Evolutionary conservation across 2,888 invertebrate species (phyloP), one percentile per base, ranked within the genome.

Genomic region (Nineta flava): DNA sequence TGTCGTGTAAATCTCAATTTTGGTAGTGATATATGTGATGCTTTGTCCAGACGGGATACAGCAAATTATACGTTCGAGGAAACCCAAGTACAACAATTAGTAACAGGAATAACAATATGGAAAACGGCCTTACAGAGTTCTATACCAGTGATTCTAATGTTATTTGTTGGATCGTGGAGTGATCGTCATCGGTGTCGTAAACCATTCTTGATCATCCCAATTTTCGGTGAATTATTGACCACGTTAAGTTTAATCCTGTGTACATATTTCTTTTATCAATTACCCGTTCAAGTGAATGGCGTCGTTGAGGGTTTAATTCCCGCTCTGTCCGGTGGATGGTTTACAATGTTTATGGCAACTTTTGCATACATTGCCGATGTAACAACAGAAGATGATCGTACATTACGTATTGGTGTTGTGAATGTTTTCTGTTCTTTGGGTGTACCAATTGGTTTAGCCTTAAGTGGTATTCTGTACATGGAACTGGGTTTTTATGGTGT

Each of bases 331-430:
- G 76, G 76, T 1, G 71, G 73, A 2, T 87, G 87, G 87, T 86
- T 87, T 62, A 87, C 87, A 31, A 87, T 87, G 87, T 81, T 88
- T 58, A 87, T 88, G 87, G 87, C 87, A 16, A 81, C 90, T 55
- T 86, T 92, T 67, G 87, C 87, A 67, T 92, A 91, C 62, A 83
- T 93, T 52, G 87, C 83, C 2, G 90, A 92, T 61, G 83, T 90
- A 13, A 88, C 91, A 3, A 81, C 83, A 2, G 78, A 85, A 54
- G 83, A 88, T 63, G 83, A 82, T 57, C 77, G 91, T 57, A 92
- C 92, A 17, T 71, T 87, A 45, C 69, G 92, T 53, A 87, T 93
- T 58, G 90, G 91, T 21, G 80, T 92, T 48, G 82, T 90, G 54
- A 93, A 93, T 67, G 77, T 91, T 7, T 91, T 90, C 65, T 81